A percentile compares a stretch with the other conserved stretches of the same genome.
Evolutionary conservation across 1,140 invertebrate genomes (phyloP).

Genomic region (Mesaphorura yosii): DNA sequence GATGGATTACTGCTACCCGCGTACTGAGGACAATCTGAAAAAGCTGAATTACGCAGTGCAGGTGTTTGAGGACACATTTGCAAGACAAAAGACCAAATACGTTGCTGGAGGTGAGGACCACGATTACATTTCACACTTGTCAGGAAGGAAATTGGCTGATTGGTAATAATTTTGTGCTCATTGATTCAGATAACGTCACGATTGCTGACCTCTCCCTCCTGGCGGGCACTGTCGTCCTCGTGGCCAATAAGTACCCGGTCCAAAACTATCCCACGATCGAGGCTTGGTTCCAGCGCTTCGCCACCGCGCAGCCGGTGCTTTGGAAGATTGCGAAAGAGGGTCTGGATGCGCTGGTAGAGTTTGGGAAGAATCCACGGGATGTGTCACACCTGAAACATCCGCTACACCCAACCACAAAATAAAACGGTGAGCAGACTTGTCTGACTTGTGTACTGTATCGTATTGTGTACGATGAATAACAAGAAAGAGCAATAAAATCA

Average conservation of each 20-base stretch:
- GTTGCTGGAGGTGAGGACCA: conserved; percentile 45
- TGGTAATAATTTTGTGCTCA: not conserved
- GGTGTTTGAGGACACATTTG: conserved; percentile 54
- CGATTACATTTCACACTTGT: conserved; percentile 7
- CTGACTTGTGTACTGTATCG: too few relatives aligned
- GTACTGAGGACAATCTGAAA: conserved; percentile 50
- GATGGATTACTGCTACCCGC: conserved; percentile 58
- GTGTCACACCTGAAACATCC: not conserved
- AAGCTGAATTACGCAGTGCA: conserved; percentile 53
- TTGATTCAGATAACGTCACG: conserved; percentile 46
- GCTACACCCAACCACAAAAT: not conserved
- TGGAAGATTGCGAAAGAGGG: conserved; percentile 19
- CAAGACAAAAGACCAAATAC: conserved; percentile 46
- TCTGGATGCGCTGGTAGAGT: conserved; percentile 18
- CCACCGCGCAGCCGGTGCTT: conserved; percentile 9
- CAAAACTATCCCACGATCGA: conserved; percentile 38
- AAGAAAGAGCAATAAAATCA: too few relatives aligned
- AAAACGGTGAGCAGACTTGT: too few relatives aligned
- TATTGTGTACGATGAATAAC: too few relatives aligned
- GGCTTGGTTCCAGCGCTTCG: conserved; percentile 22
- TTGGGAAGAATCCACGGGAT: conserved; percentile 20
- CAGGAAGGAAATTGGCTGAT: not conserved
- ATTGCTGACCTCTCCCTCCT: conserved; percentile 60
- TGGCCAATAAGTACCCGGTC: conserved; percentile 50
- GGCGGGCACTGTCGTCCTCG: conserved; percentile 55